These are phyloP conservation scores for Channa argus DNA, from an alignment of 2,113 vertebrate species.

Conservation along the genomic window DNA sequence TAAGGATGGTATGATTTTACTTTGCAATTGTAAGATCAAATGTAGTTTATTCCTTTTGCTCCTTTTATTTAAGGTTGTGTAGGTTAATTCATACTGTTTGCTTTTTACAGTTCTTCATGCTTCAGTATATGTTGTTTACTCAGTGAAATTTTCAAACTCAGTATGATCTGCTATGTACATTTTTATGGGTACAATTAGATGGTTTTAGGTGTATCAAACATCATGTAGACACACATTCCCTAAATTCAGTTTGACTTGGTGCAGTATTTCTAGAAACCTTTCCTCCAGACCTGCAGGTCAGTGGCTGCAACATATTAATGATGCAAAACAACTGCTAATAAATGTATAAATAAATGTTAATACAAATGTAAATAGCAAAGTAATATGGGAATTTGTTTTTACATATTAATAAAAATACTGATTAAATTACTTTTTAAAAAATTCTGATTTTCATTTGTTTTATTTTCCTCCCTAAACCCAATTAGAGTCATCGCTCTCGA, in stretches of 20 bases:
- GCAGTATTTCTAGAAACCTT: too few relatives aligned
- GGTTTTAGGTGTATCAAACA: too few relatives aligned
- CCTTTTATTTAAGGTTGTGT: not conserved
- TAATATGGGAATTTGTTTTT: not conserved
- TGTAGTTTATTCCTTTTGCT: not conserved
- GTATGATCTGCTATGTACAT: too few relatives aligned
- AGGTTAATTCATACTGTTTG: too few relatives aligned
- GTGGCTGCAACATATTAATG: not conserved
- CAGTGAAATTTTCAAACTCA: too few relatives aligned
- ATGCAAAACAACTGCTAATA: not conserved
- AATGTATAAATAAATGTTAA: not conserved
- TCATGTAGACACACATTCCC: too few relatives aligned
- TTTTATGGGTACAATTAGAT: too few relatives aligned
- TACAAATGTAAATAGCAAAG: not conserved
- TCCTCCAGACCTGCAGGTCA: not conserved
- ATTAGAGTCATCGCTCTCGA: conserved; percentile 79
- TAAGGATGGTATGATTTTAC: conserved; percentile 63
- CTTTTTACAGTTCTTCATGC: too few relatives aligned
- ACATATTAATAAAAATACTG: not conserved
- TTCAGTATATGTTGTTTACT: too few relatives aligned
- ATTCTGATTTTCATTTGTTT: not conserved
- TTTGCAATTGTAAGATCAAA: conserved; percentile 1
- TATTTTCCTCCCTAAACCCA: not conserved
- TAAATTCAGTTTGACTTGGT: too few relatives aligned
- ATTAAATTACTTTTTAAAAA: not conserved